Percentiles rank a stretch among this genome's conserved stretches.
Evolutionary conservation across 2,113 vertebrate genomes (phyloP).

Genomic region (Plecotus auritus): DNA sequence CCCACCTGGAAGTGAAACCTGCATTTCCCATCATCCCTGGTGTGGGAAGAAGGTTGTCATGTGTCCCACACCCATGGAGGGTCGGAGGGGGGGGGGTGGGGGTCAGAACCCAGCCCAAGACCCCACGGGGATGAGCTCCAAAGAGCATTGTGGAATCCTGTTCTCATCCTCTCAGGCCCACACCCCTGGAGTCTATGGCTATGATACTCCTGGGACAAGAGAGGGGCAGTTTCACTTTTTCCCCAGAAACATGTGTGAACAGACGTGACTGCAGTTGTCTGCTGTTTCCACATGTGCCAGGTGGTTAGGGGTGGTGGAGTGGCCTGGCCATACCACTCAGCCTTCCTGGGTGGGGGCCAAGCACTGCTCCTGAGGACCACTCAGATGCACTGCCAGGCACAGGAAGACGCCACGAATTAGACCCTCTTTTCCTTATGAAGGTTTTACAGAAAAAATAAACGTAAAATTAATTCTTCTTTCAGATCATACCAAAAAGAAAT

Average conservation of each 20-base stretch:
- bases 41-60: not conserved
- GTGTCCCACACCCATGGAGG: not conserved
- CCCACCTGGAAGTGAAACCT: not conserved
- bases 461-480: not conserved
- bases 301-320: not conserved
- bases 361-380: too few species aligned
- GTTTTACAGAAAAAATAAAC: not conserved
- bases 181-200: too few species aligned
- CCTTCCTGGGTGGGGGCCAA: too few species aligned
- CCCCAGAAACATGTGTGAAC: not conserved
- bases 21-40: not conserved
- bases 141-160: not conserved
- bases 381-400: too few species aligned
- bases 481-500: not conserved
- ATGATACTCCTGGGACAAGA: not conserved
- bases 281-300: not conserved
- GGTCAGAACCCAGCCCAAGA: not conserved
- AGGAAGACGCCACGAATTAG: too few species aligned
- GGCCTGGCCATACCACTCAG: too few species aligned
- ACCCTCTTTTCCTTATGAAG: not conserved
- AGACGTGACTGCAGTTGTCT: not conserved
- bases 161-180: not conserved
- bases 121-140: not conserved
- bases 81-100: not conserved
- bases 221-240: not conserved